Base-by-base conservation (phyloP, 2,888 invertebrate species). In the Macaria notata region DNA sequence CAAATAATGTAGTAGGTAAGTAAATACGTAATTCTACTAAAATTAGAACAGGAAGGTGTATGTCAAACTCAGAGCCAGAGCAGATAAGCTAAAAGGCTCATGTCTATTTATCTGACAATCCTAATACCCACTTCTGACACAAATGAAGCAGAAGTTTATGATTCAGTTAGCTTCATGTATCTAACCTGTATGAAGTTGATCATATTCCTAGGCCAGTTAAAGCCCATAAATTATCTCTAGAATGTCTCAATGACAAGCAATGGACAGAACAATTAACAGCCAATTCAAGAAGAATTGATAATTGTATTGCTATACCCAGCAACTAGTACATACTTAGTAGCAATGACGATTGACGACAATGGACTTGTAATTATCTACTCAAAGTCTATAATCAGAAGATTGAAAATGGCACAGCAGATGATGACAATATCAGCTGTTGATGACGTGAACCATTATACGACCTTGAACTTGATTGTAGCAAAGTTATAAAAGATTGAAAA, bases 381-480 rank as follows among this genome's bases (percentile, higher is more conserved):
- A 56, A 49, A 41, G 5, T 3, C 19, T 5, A 43, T 56, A 3
- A 4, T 1, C 31, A 31, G 59, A 59, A 56, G 46, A 49, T 50
- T 36, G 5, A 51, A 58, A 50, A 3, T 47, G 4, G 19, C 36
- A 8, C 45, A 7, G 31, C 47, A 33, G 51, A 9, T 63, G 64
- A 70, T 66, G 67, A 61, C 61, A 52, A 53, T 58, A 72, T 74
- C 77, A 79, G 75, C 78, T 78, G 79, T 63, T 63, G 61, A 64
- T 72, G 72, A 70, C 62, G 68, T 68, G 62, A 54, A 61, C 61
- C 67, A 64, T 69, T 64, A 65, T 62, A 54, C 59, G 71, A 56
- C 75, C 76, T 62, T 78, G 78, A 75, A 76, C 76, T 62, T 70
- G 66, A 49, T 62, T 63, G 30, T 53, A 52, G 47, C 38, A 56